These are phyloP conservation scores for Eilema depressum DNA, from an alignment of 2,888 invertebrate genomes.

Conservation along the genomic window DNA sequence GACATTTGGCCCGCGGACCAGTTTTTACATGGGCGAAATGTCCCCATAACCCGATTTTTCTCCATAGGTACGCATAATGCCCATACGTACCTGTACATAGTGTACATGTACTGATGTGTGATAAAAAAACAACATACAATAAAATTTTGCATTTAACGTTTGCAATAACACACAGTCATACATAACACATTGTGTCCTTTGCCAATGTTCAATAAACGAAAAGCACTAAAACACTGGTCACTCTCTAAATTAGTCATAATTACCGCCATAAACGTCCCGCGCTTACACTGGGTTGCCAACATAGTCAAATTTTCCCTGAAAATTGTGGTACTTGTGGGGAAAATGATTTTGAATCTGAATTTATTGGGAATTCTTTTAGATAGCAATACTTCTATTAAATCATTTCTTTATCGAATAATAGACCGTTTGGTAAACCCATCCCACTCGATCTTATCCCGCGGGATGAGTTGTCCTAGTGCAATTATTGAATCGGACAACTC, in stretches of 20 bases:
- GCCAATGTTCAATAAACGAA: constrained; percentile 22
- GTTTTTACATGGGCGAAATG: no score
- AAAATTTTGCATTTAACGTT: constrained; percentile 1
- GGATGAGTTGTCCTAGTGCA: no score
- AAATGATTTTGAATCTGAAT: background rate
- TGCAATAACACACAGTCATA: background rate
- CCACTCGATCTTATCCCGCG: no score
- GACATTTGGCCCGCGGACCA: no score
- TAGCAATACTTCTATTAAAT: no score
- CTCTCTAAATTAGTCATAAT: constrained; percentile 62
- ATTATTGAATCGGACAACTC: no score
- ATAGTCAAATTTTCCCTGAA: background rate
- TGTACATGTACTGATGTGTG: background rate
- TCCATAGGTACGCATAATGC: no score
- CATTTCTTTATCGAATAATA: no score
- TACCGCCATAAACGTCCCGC: constrained; percentile 55
- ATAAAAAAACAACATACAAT: background rate
- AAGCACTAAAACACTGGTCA: constrained; percentile 42
- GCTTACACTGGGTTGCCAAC: constrained; percentile 34
- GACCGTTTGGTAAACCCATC: no score
- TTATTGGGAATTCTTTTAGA: no score
- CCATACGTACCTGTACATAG: no score
- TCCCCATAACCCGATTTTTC: no score
- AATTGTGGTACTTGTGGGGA: background rate
- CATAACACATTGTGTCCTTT: background rate